phyloP scores from a whole-genome alignment of 2,113 vertebrate genomes.

The Sialia sialis region DNA sequence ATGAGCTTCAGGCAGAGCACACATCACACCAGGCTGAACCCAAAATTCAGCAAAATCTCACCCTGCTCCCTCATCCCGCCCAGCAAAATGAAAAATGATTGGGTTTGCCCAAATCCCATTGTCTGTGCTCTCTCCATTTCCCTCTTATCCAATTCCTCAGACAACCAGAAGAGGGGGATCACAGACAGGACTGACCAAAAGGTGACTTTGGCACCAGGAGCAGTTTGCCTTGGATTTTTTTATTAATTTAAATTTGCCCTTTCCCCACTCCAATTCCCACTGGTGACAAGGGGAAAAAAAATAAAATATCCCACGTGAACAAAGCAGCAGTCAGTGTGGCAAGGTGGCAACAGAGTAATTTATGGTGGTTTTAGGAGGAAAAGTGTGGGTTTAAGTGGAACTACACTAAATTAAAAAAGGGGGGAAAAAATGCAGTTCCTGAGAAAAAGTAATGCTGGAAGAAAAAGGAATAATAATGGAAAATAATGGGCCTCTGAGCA shows the following conservation, averaged over 20 bases:
- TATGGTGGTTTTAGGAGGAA: neutral
- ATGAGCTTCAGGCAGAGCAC: neutral
- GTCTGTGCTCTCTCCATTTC: neutral
- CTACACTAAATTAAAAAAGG: neutral
- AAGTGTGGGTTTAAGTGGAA: neutral
- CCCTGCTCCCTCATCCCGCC: neutral
- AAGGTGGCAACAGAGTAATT: neutral
- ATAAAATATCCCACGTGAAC: neutral
- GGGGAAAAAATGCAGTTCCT: neutral
- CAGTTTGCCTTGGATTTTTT: neutral
- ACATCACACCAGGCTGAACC: fast-evolving
- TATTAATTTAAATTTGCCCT: neutral
- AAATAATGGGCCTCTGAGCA: neutral
- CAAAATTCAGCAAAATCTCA: neutral
- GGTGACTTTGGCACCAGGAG: neutral
- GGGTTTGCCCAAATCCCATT: neutral
- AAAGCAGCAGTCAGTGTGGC: neutral
- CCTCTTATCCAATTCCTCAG: neutral
- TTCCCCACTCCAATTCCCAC: neutral
- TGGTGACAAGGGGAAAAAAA: neutral
- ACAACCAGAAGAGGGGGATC: constrained; percentile 51
- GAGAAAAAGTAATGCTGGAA: neutral
- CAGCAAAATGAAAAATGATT: neutral
- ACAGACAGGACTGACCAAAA: constrained; percentile 4
- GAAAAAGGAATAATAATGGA: neutral